A percentile compares a stretch with the other conserved stretches of the same genome.
These are phyloP conservation scores for Notamacropus eugenii DNA, from an alignment of 2,797 vertebrate genomes.

Conservation along the genomic window DNA sequence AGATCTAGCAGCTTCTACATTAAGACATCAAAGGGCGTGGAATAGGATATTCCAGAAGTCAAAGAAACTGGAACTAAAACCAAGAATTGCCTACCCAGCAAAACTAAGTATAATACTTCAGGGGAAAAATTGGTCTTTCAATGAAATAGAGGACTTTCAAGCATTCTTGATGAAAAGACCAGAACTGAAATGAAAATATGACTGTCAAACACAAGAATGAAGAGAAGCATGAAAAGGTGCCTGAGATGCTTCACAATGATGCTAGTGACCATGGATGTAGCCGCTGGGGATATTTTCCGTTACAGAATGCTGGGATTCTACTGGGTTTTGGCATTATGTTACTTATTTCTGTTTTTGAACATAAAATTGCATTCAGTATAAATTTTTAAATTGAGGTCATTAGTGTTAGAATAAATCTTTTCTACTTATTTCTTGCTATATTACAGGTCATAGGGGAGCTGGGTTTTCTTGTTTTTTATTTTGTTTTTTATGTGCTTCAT, in stretches of 20 bases:
- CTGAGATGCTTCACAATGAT: conserved; percentile 98
- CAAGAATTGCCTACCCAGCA: no score
- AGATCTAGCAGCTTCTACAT: no score
- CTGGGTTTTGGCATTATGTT: conserved; percentile 97
- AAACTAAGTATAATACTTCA: no score
- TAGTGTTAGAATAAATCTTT: conserved; percentile 60
- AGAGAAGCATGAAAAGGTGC: conserved; percentile 86
- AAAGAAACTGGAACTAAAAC: no score
- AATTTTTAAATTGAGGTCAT: conserved; percentile 84
- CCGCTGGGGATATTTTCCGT: conserved; percentile 96
- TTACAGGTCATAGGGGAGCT: conserved; percentile 56
- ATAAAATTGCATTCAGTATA: conserved; percentile 94
- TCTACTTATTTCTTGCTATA: conserved; percentile 28
- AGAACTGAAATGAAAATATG: no score
- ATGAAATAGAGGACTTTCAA: no score
- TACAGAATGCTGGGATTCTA: conserved; percentile 97
- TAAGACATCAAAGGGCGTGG: no score
- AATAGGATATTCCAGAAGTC: no score
- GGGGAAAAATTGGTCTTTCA: no score
- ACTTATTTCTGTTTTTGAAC: conserved; percentile 95
- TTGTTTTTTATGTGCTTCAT: conserved; percentile 9
- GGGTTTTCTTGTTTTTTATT: conserved; percentile 1
- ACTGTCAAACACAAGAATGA: no score
- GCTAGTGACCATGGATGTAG: conserved; percentile 97
- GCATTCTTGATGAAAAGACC: no score